Percentiles rank a stretch among this genome's conserved stretches.
These are phyloP conservation scores for Cephus cinctus DNA, from an alignment of 1,140 invertebrate genomes.

Conservation along the genomic window DNA sequence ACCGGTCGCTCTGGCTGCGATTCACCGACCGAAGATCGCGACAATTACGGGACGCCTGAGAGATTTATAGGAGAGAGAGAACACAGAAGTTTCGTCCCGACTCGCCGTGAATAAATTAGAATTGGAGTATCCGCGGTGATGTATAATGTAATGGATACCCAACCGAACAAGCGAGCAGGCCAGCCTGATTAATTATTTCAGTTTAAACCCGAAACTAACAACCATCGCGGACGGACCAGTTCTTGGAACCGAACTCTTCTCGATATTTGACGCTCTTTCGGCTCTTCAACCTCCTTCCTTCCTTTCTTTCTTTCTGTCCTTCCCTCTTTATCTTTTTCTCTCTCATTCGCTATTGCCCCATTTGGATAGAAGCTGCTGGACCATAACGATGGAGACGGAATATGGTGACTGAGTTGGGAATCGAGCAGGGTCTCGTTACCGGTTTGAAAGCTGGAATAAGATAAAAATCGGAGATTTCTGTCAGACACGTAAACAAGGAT, in stretches of 20 bases:
- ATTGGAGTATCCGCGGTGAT: slow-evolving; percentile 49
- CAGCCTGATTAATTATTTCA: slow-evolving; percentile 52
- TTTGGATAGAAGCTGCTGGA: slow-evolving; percentile 19
- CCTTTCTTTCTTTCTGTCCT: slow-evolving; percentile 21
- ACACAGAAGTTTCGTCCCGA: slow-evolving; percentile 30
- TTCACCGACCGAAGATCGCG: slow-evolving; percentile 17
- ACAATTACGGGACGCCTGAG: slow-evolving; percentile 36
- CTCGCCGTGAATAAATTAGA: slow-evolving; percentile 51
- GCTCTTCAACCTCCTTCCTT: slow-evolving; percentile 14
- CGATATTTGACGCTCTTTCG: slow-evolving; percentile 17
- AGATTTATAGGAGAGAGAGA: slow-evolving; percentile 33
- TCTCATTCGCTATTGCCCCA: slow-evolving; percentile 1
- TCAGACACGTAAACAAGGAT: slow-evolving; percentile 35
- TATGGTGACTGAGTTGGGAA: slow-evolving; percentile 34
- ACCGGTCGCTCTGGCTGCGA: background rate
- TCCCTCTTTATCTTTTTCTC: slow-evolving; percentile 8
- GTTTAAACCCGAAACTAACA: slow-evolving; percentile 43
- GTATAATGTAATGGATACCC: slow-evolving; percentile 55
- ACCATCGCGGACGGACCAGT: slow-evolving; percentile 23
- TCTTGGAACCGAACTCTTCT: slow-evolving; percentile 35
- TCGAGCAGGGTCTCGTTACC: slow-evolving; percentile 26
- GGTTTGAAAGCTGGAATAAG: slow-evolving; percentile 21
- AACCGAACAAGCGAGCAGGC: slow-evolving; percentile 18
- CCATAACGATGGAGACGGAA: too few relatives aligned
- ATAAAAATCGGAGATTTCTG: slow-evolving; percentile 45